phyloP scores from a whole-genome alignment of 2,113 vertebrate species.

The Semicossyphus pulcher region DNA sequence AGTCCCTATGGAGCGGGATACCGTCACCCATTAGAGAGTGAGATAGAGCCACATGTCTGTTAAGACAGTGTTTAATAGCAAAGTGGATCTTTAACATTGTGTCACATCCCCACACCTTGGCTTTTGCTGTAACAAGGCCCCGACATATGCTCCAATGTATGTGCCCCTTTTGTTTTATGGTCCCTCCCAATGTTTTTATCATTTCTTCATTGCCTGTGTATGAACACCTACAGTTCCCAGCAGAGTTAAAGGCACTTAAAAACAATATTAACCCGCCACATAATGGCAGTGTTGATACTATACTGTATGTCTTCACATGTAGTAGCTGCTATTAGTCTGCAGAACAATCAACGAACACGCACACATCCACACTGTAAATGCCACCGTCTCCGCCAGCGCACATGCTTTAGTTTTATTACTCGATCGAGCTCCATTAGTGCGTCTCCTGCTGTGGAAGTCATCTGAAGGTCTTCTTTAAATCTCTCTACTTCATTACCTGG shows the following conservation, averaged over 20 bases:
- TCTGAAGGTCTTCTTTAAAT: constrained; percentile 71
- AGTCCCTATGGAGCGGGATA: too few species aligned
- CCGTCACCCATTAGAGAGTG: too few species aligned
- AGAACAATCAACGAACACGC: constrained; percentile 20
- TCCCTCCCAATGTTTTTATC: not conserved
- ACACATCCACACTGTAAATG: constrained; percentile 6
- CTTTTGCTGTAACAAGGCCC: too few species aligned
- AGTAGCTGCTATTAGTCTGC: constrained; percentile 4
- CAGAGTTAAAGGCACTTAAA: constrained; percentile 2
- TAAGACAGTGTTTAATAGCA: too few species aligned
- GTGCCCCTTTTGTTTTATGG: too few species aligned
- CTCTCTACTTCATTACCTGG: constrained; percentile 58
- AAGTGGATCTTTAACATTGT: too few species aligned
- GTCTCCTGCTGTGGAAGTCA: constrained; percentile 54
- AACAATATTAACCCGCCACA: too few species aligned
- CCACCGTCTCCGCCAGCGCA: not conserved
- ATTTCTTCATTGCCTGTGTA: not conserved
- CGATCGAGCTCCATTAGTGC: constrained; percentile 52
- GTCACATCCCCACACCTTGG: too few species aligned
- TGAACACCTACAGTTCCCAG: too few species aligned
- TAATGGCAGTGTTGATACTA: not conserved
- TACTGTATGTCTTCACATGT: not conserved
- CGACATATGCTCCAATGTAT: too few species aligned
- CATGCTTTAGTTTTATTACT: constrained; percentile 49
- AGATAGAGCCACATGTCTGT: too few species aligned